Base-by-base conservation (phyloP, 2,888 invertebrate species). In the Trissolcus brochymenae region DNA sequence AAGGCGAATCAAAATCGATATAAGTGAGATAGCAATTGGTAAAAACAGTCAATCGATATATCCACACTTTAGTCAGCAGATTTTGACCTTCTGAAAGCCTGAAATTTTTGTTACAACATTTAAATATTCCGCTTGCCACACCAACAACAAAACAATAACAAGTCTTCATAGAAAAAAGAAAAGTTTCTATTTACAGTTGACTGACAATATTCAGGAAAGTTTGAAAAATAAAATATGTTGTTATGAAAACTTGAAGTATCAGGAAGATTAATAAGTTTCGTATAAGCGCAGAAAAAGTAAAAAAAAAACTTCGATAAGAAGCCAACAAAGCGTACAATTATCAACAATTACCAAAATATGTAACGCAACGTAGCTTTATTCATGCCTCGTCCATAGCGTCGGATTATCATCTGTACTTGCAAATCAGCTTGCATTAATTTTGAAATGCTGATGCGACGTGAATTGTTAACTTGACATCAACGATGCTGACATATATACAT, bases 281-380 rank as follows among this genome's bases (percentile, higher is more conserved):
- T 2, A 14, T 16, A n/a, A 1, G 4, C 1, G 16, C 2, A 46
- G 3, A 46, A 6, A 46, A 16, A 14, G 7, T 7, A 3, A 46
- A 46, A n/a, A 46, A 71, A 41, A 41, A 54, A n/a, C n/a, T 61
- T 49, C 49, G 56, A 41, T 41, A 41, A 43, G 62, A 71, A 70
- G 53, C 60, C 43, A 43, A 11, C 43, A n/a, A 60, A 54, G 25
- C 46, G 16, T 46, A 6, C n/a, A 35, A 35, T 35, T 11, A 43
- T 59, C 40, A 29, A 59, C 54, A 61, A 61, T 70, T 70, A 70
- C 70, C 70, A 70, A 68, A 70, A 70, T 55, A 61, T 70, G 41
- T 17, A 61, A 43, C 13, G 51, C 57, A 51, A 19, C 50, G 56
- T 57, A 6, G 62, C 19, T 57, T 53, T 59, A 53, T 57, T 67